These are phyloP conservation scores for Steinernema carpocapsae DNA, from an alignment of 2,888 invertebrate species.

Conservation along the genomic window DNA sequence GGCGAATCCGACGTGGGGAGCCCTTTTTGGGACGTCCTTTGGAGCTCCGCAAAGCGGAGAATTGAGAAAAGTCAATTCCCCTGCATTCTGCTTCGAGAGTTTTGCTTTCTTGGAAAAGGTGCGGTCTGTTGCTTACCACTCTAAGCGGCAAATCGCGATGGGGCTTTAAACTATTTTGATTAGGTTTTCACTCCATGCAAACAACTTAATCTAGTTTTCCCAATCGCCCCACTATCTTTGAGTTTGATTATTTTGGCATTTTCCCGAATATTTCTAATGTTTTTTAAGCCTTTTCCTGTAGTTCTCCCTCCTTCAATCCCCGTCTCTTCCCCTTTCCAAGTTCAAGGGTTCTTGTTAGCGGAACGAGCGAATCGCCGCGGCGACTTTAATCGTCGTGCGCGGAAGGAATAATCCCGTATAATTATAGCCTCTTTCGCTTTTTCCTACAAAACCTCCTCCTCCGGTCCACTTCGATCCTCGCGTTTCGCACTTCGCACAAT, in stretches of 20 bases:
- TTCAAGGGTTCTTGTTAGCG: neutral
- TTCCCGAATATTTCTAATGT: too few relatives aligned
- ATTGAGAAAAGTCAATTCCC: too few relatives aligned
- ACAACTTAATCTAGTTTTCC: too few relatives aligned
- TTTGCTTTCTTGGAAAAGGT: too few relatives aligned
- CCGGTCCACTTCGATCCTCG: neutral
- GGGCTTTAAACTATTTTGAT: too few relatives aligned
- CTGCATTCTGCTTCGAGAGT: neutral
- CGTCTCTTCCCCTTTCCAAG: neutral
- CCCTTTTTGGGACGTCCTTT: neutral
- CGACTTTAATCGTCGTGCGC: conserved; percentile 27
- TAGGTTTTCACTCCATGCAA: too few relatives aligned
- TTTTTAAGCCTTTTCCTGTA: too few relatives aligned
- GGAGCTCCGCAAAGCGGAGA: neutral
- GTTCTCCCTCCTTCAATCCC: too few relatives aligned
- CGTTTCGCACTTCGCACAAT: neutral
- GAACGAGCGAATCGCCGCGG: neutral
- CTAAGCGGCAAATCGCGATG: too few relatives aligned
- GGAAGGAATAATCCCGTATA: conserved; percentile 28
- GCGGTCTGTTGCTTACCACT: too few relatives aligned
- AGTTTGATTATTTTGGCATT: too few relatives aligned
- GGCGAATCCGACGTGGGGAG: neutral
- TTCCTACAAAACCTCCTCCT: conserved; percentile 28
- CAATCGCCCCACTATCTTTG: too few relatives aligned
- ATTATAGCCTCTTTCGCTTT: conserved; percentile 22